Conservation (phyloP, 2,888 invertebrate genomes). For the Agrotis segetum region DNA sequence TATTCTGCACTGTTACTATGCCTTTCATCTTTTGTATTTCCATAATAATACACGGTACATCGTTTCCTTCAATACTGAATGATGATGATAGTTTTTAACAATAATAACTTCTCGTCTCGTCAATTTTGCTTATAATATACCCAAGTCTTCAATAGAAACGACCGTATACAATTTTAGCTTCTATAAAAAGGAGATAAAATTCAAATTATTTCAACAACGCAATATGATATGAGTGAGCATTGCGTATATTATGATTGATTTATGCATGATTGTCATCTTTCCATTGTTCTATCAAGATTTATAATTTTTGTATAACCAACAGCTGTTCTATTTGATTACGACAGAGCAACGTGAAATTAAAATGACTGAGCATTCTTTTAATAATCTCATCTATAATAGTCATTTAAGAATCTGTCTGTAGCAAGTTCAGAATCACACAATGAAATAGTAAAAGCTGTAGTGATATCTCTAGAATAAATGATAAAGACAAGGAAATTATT, state of each 20-base stretch:
- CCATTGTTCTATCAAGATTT: conserved; percentile 53
- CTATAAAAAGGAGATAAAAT: conserved; percentile 19
- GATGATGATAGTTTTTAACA: conserved; percentile 58
- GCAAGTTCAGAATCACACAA: background rate
- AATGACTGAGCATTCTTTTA: conserved; percentile 10
- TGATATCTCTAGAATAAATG: background rate
- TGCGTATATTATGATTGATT: conserved; percentile 59
- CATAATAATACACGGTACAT: conserved; percentile 12
- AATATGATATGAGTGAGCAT: conserved; percentile 15
- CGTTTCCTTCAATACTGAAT: conserved; percentile 36
- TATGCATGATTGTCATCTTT: conserved; percentile 58
- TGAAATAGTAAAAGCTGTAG: background rate
- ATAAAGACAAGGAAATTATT: background rate
- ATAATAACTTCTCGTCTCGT: conserved; percentile 52
- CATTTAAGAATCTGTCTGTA: background rate
- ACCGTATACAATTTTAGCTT: conserved; percentile 11
- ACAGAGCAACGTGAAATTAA: conserved; percentile 16
- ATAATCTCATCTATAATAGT: background rate
- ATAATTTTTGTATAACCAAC: conserved; percentile 30
- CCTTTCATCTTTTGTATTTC: conserved; percentile 21
- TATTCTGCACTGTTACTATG: conserved; percentile 2
- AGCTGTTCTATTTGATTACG: conserved; percentile 31
- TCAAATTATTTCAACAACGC: conserved; percentile 7
- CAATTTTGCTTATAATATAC: conserved; percentile 41
- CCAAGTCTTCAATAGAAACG: background rate